Evolutionary conservation across 2,888 invertebrate species (phyloP).

Genomic region (Andrena haemorrhoa): DNA sequence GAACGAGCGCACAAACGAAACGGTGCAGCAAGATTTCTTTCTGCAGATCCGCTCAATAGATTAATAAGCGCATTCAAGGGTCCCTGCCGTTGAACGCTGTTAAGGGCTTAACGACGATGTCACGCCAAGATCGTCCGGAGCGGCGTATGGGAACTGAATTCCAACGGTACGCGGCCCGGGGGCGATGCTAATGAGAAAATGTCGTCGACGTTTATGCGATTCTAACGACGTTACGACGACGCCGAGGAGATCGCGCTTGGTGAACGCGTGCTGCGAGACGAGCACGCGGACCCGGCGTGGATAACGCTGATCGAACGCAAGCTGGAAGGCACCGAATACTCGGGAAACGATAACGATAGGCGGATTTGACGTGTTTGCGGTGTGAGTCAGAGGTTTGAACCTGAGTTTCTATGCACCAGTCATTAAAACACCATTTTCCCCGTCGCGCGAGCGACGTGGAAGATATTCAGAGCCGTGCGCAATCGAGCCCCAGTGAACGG

Average conservation of each 20-base stretch:
- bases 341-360: conserved; percentile 26
- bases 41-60: conserved; percentile 74
- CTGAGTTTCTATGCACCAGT: neutral
- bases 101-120: conserved; percentile 58
- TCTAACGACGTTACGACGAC: conserved; percentile 31
- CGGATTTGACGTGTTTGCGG: conserved; percentile 7
- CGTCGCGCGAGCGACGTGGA: neutral
- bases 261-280: neutral
- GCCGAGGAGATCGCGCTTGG: too few species aligned
- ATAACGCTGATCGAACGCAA: neutral
- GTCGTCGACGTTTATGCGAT: conserved; percentile 38
- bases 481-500: conserved; percentile 5
- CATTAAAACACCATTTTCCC: neutral
- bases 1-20: conserved; percentile 40
- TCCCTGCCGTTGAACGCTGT: conserved; percentile 71
- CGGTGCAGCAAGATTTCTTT: conserved; percentile 66
- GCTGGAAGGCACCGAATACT: neutral
- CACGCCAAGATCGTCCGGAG: conserved; percentile 30
- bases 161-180: conserved; percentile 40
- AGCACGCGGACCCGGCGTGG: neutral
- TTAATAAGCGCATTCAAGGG: conserved; percentile 76
- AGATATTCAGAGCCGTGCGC: neutral
- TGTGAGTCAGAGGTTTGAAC: conserved; percentile 33
- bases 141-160: conserved; percentile 57
- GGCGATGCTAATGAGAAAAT: conserved; percentile 44